Evolutionary conservation across 2,888 invertebrate genomes (phyloP).

Genomic region (Hydriomena furcata): DNA sequence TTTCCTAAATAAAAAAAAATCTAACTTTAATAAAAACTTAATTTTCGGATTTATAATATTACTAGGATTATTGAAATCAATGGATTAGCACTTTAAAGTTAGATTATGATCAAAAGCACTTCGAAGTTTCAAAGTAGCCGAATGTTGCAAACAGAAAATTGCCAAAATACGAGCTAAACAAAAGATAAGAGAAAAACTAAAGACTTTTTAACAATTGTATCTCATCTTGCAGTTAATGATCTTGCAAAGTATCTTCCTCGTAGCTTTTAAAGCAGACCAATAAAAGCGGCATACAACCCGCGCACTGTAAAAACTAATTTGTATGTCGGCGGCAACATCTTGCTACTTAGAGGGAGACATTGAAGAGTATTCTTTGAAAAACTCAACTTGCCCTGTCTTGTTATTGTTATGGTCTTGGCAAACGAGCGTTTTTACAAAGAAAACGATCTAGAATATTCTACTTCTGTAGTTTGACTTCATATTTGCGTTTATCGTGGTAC

Average conservation of each 20-base stretch:
- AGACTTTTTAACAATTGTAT: too few relatives aligned
- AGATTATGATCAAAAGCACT: too few relatives aligned
- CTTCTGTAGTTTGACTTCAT: not conserved
- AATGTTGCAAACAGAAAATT: too few relatives aligned
- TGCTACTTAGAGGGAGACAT: conserved; percentile 35
- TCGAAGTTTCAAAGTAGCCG: too few relatives aligned
- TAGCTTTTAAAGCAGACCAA: conserved; percentile 1
- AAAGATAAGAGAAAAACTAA: too few relatives aligned
- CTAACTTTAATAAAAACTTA: too few relatives aligned
- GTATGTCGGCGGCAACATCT: conserved; percentile 48
- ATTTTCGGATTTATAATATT: too few relatives aligned
- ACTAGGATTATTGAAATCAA: too few relatives aligned
- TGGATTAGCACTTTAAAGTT: too few relatives aligned
- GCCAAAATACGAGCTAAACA: too few relatives aligned
- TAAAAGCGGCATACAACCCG: conserved; percentile 25
- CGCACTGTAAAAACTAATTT: conserved; percentile 42
- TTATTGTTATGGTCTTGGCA: conserved; percentile 45
- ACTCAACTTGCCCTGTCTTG: conserved; percentile 44
- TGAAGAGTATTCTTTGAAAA: conserved; percentile 46
- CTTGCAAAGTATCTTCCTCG: not conserved
- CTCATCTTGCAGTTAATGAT: not conserved
- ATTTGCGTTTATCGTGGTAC: not conserved
- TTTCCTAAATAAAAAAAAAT: too few relatives aligned
- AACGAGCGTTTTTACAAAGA: conserved; percentile 33
- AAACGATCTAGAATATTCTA: conserved; percentile 7